Evolutionary conservation across 2,797 vertebrate species (phyloP).

Genomic region (Sphenodon punctatus): DNA sequence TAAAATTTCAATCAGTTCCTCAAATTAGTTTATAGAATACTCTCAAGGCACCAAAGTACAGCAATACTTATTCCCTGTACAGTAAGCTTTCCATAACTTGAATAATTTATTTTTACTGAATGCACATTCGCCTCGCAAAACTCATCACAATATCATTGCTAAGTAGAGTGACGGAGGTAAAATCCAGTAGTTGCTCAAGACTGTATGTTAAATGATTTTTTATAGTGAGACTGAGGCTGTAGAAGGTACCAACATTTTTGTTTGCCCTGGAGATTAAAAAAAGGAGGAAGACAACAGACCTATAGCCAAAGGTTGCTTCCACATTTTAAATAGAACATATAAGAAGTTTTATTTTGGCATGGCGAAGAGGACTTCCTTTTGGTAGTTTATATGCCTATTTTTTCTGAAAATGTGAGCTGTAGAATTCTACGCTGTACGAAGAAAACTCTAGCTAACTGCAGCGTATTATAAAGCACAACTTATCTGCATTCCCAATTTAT

Average conservation of each 20-base stretch:
- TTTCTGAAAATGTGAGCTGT: background rate
- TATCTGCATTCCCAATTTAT: background rate
- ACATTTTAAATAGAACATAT: background rate
- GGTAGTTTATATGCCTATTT: background rate
- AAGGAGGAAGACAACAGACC: too few species aligned
- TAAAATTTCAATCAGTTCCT: background rate
- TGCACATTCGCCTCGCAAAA: background rate
- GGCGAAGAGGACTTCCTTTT: background rate
- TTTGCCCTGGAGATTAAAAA: too few species aligned
- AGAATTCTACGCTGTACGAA: rapidly evolving
- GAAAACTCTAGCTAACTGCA: background rate
- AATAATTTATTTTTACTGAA: too few species aligned
- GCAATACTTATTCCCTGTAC: background rate
- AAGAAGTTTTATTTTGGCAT: background rate
- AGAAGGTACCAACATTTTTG: background rate
- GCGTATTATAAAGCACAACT: background rate
- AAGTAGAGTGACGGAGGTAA: background rate
- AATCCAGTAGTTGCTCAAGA: too few species aligned
- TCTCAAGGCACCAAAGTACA: background rate
- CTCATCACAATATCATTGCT: background rate
- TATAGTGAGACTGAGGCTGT: background rate
- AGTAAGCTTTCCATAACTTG: too few species aligned
- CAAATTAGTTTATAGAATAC: background rate
- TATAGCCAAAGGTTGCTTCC: background rate
- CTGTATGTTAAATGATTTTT: background rate